A percentile compares a stretch with the other conserved stretches of the same genome.
Evolutionary conservation across 2,797 vertebrate genomes (phyloP).

Genomic region (Rhincodon typus): DNA sequence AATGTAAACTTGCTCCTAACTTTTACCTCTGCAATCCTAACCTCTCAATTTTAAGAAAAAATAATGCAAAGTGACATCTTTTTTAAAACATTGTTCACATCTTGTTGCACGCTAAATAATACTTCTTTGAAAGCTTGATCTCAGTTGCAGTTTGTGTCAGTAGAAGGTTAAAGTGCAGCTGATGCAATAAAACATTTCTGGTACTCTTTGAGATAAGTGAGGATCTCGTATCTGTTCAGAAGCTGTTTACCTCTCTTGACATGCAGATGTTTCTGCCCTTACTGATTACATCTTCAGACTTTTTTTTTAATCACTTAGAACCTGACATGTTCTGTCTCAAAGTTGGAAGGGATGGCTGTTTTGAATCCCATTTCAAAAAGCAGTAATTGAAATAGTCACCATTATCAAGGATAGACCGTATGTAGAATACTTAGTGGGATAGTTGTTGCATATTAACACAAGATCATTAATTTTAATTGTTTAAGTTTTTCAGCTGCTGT

Average conservation of each 20-base stretch:
- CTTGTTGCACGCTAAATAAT: background rate
- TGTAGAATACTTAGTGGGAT: background rate
- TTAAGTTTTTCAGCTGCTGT: background rate
- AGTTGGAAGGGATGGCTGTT: background rate
- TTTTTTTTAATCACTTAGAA: constrained; percentile 34
- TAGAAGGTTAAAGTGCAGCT: constrained; percentile 9
- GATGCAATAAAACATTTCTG: constrained; percentile 9
- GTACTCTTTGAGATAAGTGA: background rate
- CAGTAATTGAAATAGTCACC: constrained; percentile 18
- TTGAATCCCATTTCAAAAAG: constrained; percentile 31
- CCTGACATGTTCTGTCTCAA: background rate
- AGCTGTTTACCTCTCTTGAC: constrained; percentile 17
- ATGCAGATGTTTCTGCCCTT: background rate
- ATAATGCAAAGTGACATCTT: background rate
- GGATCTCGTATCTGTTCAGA: background rate
- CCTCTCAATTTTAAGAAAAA: background rate
- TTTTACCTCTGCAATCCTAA: background rate
- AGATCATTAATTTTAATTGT: background rate
- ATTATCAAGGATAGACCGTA: background rate
- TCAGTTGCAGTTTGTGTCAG: background rate
- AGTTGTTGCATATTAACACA: background rate
- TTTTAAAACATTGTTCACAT: background rate
- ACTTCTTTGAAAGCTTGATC: background rate
- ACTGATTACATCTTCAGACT: constrained; percentile 29
- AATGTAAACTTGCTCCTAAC: background rate